Percentiles rank a stretch among this genome's conserved stretches.
These are phyloP conservation scores for Sebastes itinus DNA, from an alignment of 2,797 vertebrate genomes.

Conservation along the genomic window DNA sequence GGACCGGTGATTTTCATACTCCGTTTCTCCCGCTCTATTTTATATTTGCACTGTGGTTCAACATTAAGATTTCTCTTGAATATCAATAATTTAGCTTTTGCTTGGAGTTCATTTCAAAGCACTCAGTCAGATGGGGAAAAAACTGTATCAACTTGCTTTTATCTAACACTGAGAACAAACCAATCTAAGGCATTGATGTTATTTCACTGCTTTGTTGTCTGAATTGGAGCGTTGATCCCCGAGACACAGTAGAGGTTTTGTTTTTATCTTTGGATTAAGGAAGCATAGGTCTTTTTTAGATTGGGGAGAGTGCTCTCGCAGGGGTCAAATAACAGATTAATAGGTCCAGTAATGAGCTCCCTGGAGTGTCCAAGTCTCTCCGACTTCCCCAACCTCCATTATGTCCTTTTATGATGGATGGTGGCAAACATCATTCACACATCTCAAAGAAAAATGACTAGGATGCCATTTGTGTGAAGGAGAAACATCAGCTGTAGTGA, in stretches of 20 bases:
- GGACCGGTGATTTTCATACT: slow-evolving; percentile 43
- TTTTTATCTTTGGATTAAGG: slow-evolving; percentile 80
- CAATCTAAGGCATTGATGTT: slow-evolving; percentile 69
- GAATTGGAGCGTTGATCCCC: slow-evolving; percentile 70
- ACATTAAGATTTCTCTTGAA: slow-evolving; percentile 67
- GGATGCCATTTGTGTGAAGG: slow-evolving; percentile 79
- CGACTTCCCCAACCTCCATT: slow-evolving; percentile 72
- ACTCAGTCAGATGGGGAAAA: slow-evolving; percentile 58
- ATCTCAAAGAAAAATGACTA: slow-evolving; percentile 79
- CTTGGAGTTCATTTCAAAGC: slow-evolving; percentile 77
- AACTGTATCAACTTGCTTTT: slow-evolving; percentile 64
- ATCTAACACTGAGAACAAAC: slow-evolving; percentile 71
- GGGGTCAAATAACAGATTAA: slow-evolving; percentile 89
- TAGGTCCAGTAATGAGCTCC: slow-evolving; percentile 87
- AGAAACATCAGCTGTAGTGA: slow-evolving; percentile 79
- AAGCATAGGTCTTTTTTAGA: slow-evolving; percentile 77
- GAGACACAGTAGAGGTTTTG: slow-evolving; percentile 71
- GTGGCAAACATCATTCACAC: slow-evolving; percentile 81
- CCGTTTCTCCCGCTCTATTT: slow-evolving; percentile 25
- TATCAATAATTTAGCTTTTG: slow-evolving; percentile 77
- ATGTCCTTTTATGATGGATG: slow-evolving; percentile 80
- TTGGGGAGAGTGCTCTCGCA: slow-evolving; percentile 74
- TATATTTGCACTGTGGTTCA: slow-evolving; percentile 54
- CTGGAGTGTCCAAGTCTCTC: slow-evolving; percentile 79
- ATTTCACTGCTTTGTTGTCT: slow-evolving; percentile 73